Base-by-base conservation (phyloP, 2,888 invertebrate species). In the Heterodera filipjevi region DNA sequence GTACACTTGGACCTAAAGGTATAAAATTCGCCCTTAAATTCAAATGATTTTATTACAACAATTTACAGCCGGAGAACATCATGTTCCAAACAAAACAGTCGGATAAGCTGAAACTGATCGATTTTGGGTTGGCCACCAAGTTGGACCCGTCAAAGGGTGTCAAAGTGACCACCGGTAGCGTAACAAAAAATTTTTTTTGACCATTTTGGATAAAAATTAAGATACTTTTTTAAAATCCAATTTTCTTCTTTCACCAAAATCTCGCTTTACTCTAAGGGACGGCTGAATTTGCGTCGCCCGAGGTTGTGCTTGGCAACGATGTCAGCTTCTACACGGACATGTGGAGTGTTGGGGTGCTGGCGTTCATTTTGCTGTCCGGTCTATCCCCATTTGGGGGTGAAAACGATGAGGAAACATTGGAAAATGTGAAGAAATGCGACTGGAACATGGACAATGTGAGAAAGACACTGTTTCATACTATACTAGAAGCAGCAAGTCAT, bases 281-380 rank as follows among this genome's bases (percentile, higher is more conserved):
- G 0, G 98, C 99, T 0, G 99, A 99, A 91, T 99, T 99, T 91
- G 99, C 99, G 1, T 97, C 99, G 66, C 99, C 99, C 0, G 99
- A 99, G 92, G 96, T 99, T 82, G 98, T 97, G 0, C 96, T 98
- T 89, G 92, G 97, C 27, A 97, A 99, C 90, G 95, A 98, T 0
- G 98, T 99, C 81, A 99, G 99, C 77, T 99, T 99, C 92, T 99
- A 98, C 91, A 99, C 99, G 0, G 99, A 99, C 90, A 99, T 99
- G 99, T 99, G 99, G 99, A 97, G 98, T 53, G 94, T 96, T 49
- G 99, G 99, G 88, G 99, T 99, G 1, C 92, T 99, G n/a, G 93
- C 95, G 27, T 99, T 99, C 90, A 97, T 99, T 66, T 92, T 99
- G 73, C 91, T 99, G 83, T 96, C 96, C 88, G 99, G 99, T 74